phyloP scores from a whole-genome alignment of 1,140 invertebrate species.

The Drosophila rufa region DNA sequence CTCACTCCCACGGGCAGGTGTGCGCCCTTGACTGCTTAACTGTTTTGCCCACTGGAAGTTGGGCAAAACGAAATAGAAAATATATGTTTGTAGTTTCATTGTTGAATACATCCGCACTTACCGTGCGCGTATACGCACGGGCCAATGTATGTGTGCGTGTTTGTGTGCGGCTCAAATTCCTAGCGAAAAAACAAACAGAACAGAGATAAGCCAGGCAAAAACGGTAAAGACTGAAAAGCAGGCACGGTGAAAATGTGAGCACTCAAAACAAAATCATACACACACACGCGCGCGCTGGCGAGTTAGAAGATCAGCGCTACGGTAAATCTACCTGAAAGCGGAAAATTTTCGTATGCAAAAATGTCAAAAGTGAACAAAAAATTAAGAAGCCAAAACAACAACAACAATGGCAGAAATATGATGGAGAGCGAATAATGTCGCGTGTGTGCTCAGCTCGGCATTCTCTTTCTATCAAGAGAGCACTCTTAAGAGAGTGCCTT shows the following conservation, averaged over 20 bases:
- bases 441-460: constrained; percentile 18
- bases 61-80: constrained; percentile 40
- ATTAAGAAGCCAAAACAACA: constrained; percentile 50
- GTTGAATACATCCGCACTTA: constrained; percentile 24
- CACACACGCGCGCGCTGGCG: constrained; percentile 8
- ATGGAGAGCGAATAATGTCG: constrained; percentile 43
- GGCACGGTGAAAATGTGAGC: constrained; percentile 52
- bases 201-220: constrained; percentile 60
- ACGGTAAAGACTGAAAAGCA: constrained; percentile 52
- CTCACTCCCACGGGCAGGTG: constrained; percentile 31
- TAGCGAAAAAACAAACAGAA: constrained; percentile 65
- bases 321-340: constrained; percentile 81
- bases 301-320: constrained; percentile 59
- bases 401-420: constrained; percentile 35
- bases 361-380: constrained; percentile 81
- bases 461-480: constrained; percentile 28
- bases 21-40: constrained; percentile 50
- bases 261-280: constrained; percentile 30
- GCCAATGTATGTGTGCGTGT: background rate
- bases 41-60: constrained; percentile 25
- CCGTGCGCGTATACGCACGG: constrained; percentile 12
- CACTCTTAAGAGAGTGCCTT: constrained; percentile 16
- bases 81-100: constrained; percentile 43
- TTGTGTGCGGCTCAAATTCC: constrained; percentile 55
- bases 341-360: constrained; percentile 82